phyloP scores from a whole-genome alignment of 1,140 invertebrate genomes.

The Cydia pomonella region DNA sequence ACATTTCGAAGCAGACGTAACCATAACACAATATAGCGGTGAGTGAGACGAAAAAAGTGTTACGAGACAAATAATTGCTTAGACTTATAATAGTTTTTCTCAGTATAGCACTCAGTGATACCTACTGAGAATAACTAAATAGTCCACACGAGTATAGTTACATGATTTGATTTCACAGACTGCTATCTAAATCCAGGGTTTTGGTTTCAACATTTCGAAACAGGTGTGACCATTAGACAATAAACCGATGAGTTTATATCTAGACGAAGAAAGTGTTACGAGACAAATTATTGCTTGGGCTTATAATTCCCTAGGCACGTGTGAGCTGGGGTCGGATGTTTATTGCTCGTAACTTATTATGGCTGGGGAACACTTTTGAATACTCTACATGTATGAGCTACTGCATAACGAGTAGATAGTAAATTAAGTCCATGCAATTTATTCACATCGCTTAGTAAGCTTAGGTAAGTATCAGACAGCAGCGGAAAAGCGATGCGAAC shows the following conservation, averaged over 20 bases:
- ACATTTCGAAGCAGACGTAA: slow-evolving; percentile 57
- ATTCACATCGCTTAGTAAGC: not conserved
- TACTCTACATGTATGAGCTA: slow-evolving; percentile 31
- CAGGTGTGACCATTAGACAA: slow-evolving; percentile 55
- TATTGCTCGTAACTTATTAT: slow-evolving; percentile 65
- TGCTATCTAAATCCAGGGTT: slow-evolving; percentile 28
- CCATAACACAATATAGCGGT: slow-evolving; percentile 52
- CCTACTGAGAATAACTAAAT: not conserved
- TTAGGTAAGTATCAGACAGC: not conserved
- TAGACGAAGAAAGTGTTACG: slow-evolving; percentile 45
- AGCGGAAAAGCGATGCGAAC: too few species aligned
- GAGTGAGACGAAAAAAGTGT: slow-evolving; percentile 45
- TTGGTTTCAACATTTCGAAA: slow-evolving; percentile 55
- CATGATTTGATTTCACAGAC: not conserved
- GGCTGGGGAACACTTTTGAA: slow-evolving; percentile 52
- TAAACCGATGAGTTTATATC: slow-evolving; percentile 52
- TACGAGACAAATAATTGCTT: slow-evolving; percentile 50
- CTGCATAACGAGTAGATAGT: slow-evolving; percentile 20
- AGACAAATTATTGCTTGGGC: slow-evolving; percentile 52
- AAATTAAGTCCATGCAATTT: not conserved
- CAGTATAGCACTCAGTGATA: not conserved
- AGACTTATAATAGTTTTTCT: slow-evolving; percentile 39
- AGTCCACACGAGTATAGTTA: not conserved
- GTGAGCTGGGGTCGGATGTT: slow-evolving; percentile 52
- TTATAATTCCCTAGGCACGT: slow-evolving; percentile 54